Evolutionary conservation across 2,888 invertebrate species (phyloP).

Genomic region (Himalopsyche anomala): DNA sequence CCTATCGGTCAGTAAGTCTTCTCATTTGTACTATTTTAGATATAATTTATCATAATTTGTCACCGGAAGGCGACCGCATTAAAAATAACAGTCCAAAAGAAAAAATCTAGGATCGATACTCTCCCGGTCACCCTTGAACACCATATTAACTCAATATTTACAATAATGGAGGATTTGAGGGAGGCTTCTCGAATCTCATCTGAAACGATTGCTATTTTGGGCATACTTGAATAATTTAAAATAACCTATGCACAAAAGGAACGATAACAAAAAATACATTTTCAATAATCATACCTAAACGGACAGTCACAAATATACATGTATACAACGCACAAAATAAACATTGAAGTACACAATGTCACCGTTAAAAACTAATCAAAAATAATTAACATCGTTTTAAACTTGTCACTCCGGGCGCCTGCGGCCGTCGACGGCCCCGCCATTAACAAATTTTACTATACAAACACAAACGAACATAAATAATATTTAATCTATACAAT

Average conservation of each 20-base stretch:
- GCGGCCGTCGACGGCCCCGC: not conserved
- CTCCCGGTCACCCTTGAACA: slow-evolving; percentile 7
- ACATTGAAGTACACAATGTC: slow-evolving; percentile 57
- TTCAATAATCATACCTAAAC: slow-evolving; percentile 58
- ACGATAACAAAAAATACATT: slow-evolving; percentile 60
- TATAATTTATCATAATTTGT: slow-evolving; percentile 69
- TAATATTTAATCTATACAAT: slow-evolving; percentile 52
- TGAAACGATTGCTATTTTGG: slow-evolving; percentile 58
- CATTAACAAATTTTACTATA: slow-evolving; percentile 53
- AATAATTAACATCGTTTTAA: slow-evolving; percentile 50
- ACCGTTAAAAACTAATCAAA: slow-evolving; percentile 49
- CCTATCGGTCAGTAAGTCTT: slow-evolving; percentile 78
- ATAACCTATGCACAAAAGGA: slow-evolving; percentile 64
- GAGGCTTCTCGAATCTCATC: not conserved
- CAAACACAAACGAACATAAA: slow-evolving; percentile 50
- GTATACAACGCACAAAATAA: slow-evolving; percentile 62
- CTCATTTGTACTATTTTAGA: slow-evolving; percentile 80
- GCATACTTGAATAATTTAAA: slow-evolving; percentile 59
- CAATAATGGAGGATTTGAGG: not conserved
- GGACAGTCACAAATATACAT: slow-evolving; percentile 63
- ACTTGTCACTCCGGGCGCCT: not conserved
- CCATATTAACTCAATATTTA: not conserved
- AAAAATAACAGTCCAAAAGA: slow-evolving; percentile 34
- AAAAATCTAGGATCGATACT: not conserved
- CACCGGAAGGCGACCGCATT: slow-evolving; percentile 27